These are phyloP conservation scores for Mythimna loreyi DNA, from an alignment of 2,888 invertebrate species.

Conservation along the genomic window DNA sequence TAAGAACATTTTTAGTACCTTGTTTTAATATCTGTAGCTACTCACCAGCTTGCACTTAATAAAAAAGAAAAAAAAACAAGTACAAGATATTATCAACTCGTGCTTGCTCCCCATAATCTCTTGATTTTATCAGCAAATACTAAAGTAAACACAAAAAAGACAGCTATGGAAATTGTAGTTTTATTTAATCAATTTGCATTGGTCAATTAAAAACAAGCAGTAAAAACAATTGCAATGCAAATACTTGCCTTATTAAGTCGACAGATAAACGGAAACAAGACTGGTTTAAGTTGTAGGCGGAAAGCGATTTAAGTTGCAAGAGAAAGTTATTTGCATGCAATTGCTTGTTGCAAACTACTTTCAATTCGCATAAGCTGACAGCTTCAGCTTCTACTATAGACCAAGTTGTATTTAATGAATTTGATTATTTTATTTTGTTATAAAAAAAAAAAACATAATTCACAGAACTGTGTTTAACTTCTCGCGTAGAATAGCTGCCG, in stretches of 20 bases:
- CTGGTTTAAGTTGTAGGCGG: constrained; percentile 42
- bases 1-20: constrained; percentile 15
- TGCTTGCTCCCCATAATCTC: constrained; percentile 25
- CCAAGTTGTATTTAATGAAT: neutral
- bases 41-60: neutral
- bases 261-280: constrained; percentile 64
- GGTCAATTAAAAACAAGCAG: constrained; percentile 66
- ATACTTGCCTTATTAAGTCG: constrained; percentile 72
- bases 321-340: neutral
- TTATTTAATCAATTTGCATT: constrained; percentile 67
- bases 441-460: too few species aligned
- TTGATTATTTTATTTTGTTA: neutral
- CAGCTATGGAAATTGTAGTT: constrained; percentile 50
- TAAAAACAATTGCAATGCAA: constrained; percentile 73
- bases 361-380: neutral
- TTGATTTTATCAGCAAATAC: constrained; percentile 44
- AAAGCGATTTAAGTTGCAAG: constrained; percentile 35
- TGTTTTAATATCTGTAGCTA: constrained; percentile 5
- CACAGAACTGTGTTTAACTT: neutral
- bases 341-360: constrained; percentile 1
- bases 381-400: neutral
- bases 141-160: constrained; percentile 47
- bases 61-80: neutral
- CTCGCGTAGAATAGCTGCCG: too few species aligned
- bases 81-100: constrained; percentile 34